Evolutionary conservation across 2,113 vertebrate genomes (phyloP), one percentile per base, ranked within the genome.

Genomic region (Caracal caracal): DNA sequence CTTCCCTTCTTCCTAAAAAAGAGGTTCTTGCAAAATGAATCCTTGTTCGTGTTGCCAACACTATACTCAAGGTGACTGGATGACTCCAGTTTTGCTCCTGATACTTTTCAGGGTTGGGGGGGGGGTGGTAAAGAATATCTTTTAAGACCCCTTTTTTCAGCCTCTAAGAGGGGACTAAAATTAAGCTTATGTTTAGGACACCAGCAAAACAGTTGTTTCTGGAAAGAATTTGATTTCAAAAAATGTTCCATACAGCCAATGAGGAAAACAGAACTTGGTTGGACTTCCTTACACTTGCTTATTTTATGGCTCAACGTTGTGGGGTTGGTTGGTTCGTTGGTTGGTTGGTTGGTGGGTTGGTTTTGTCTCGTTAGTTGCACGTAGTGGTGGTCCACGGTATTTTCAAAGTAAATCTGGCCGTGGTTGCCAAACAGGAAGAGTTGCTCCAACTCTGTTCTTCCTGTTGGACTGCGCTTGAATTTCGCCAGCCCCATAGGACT

Each of bases 1-100:
- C 33, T 88, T 53, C 63, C 28, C 10, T 80, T 10, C 1, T 61
- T 30, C 33, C 33, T 79, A 19, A 75, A 26, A 63, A 75, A 73
- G 35, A n/a, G 53, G 10, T 35, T 61, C 51, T 40, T 59, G 26
- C 19, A 71, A 86, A n/a, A 22, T 8, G 78, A 97, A 17, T 51
- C 68, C 37, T 30, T 33, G n/a, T 61, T 40, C 16, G 0, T 53
- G 47, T 75, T 94, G 63, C 47, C 70, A 5, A n/a, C 6, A 19
- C 35, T 35, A 0, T 2, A 6, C 9, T 35, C 6, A 28, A 70
- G 28, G 26, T 15, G 20, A 17, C 10, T 1, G 1, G 22, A 30
- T 84, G 63, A 6, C 17, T 15, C 10, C 12, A 12, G 9, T 59
- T 33, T 53, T 4, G 1, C 24, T 61, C 15, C 65, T 75, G 4